A percentile compares a stretch with the other conserved stretches of the same genome.
Evolutionary conservation across 2,113 vertebrate species (phyloP).

Genomic region (Hydropotes inermis): DNA sequence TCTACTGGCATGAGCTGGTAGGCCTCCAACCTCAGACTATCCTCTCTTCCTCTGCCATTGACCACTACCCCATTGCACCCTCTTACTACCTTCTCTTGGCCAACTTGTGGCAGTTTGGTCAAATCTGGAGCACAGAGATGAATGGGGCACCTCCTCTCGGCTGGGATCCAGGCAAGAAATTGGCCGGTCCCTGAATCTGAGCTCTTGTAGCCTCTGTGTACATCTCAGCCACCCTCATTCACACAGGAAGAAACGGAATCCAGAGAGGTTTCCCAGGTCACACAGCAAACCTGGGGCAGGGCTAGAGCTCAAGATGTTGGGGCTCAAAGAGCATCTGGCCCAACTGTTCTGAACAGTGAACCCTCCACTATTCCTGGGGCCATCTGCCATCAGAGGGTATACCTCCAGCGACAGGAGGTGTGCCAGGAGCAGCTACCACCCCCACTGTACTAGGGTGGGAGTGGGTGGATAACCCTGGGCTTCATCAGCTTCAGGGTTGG

Average conservation of each 20-base stretch:
- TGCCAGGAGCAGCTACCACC: neutral
- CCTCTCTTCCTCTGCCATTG: neutral
- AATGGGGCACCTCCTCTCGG: neutral
- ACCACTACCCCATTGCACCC: neutral
- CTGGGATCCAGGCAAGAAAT: neutral
- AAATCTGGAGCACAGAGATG: neutral
- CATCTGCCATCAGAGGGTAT: neutral
- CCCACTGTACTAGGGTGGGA: neutral
- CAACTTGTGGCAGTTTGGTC: neutral
- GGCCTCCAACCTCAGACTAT: neutral
- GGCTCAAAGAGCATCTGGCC: neutral
- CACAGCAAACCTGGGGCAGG: neutral
- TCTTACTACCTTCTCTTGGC: neutral
- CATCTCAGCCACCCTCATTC: neutral
- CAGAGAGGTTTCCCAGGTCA: neutral
- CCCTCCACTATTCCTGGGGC: neutral
- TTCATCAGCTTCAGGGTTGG: neutral
- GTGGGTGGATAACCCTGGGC: neutral
- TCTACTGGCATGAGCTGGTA: neutral
- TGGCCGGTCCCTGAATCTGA: neutral
- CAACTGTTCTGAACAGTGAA: neutral
- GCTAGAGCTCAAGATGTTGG: neutral
- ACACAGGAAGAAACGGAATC: neutral
- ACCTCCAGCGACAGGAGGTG: neutral
- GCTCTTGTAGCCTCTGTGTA: neutral